Conservation (phyloP, 2,797 vertebrate genomes). For the Helarctos malayanus region DNA sequence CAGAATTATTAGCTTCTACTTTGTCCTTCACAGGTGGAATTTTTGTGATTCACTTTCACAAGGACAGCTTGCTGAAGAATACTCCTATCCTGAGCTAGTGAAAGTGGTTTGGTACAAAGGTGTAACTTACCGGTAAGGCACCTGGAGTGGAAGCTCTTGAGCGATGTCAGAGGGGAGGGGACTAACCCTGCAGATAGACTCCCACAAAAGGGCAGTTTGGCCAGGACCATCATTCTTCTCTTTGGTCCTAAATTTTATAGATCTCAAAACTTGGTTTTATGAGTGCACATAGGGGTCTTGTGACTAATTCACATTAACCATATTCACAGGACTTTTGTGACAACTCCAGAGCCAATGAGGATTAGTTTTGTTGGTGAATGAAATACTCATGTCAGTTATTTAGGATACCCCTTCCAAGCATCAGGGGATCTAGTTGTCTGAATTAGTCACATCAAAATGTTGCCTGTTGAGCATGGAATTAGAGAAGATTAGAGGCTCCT, state of each 20-base stretch:
- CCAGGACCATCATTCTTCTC: background rate
- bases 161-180: background rate
- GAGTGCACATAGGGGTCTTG: background rate
- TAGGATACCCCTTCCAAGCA: background rate
- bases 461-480: background rate
- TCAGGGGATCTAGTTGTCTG: background rate
- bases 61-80: conserved; percentile 79
- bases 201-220: background rate
- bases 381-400: conserved; percentile 1
- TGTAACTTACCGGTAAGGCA: conserved; percentile 92
- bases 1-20: conserved; percentile 28
- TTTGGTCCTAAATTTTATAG: background rate
- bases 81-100: conserved; percentile 89
- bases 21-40: conserved; percentile 91
- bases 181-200: background rate
- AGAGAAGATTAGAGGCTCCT: background rate
- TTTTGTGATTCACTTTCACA: conserved; percentile 86
- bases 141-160: background rate
- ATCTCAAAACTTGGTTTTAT: conserved; percentile 22
- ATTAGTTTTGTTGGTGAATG: conserved; percentile 24
- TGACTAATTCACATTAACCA: conserved; percentile 33
- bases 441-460: background rate
- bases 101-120: conserved; percentile 93
- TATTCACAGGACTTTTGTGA: background rate
- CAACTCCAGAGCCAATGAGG: background rate